Evolutionary conservation across 2,113 vertebrate species (phyloP).

Genomic region (Gila orcuttii): DNA sequence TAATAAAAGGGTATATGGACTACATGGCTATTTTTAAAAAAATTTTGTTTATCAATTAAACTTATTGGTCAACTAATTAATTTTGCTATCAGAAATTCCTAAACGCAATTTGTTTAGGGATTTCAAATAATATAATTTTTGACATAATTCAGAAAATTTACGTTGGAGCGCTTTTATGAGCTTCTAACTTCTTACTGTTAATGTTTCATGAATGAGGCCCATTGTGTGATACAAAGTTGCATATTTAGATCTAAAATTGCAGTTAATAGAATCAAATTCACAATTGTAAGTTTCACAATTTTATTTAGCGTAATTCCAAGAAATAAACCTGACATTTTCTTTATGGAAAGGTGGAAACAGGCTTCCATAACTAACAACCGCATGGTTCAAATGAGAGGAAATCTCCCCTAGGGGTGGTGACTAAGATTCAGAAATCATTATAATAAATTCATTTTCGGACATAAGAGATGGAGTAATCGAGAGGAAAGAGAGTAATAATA

Average conservation of each 20-base stretch:
- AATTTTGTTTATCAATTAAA: no score
- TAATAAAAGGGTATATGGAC: no score
- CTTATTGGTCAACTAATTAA: no score
- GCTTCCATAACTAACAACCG: background rate
- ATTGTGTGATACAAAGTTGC: background rate
- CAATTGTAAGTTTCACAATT: background rate
- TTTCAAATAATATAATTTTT: no score
- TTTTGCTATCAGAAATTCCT: no score
- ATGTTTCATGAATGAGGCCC: background rate
- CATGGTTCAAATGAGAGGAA: background rate
- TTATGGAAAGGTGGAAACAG: slow-evolving; percentile 8
- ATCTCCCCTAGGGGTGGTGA: background rate
- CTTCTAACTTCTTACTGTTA: no score
- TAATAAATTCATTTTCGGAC: background rate
- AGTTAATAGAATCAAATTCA: background rate
- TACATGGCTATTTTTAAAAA: no score
- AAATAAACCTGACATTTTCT: background rate
- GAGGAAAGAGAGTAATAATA: background rate
- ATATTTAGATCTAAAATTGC: background rate
- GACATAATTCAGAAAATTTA: no score
- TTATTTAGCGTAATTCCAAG: background rate
- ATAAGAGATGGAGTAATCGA: background rate
- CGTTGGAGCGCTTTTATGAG: no score
- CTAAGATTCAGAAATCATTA: background rate
- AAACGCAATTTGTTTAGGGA: no score